Conservation (phyloP, 2,113 vertebrate genomes). For the Himantopus leucocephalus region DNA sequence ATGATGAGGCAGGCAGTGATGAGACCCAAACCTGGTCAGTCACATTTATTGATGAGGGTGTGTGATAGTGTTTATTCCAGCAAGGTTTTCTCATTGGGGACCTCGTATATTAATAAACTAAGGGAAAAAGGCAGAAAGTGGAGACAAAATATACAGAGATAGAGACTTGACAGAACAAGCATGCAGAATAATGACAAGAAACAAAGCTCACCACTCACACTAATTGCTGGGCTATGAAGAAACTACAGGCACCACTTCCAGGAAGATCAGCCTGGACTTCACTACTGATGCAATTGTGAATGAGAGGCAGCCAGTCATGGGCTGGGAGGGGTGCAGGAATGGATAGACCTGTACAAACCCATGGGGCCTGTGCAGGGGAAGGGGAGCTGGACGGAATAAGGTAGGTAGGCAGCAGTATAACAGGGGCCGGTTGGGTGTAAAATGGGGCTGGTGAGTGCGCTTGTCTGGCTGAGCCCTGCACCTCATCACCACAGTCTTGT, state of each 20-base stretch:
- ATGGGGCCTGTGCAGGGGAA: neutral
- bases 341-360: neutral
- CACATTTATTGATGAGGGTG: fast-evolving
- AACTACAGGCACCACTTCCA: neutral
- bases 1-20: neutral
- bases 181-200: neutral
- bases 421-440: too few species aligned
- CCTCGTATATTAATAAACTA: neutral
- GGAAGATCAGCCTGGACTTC: neutral
- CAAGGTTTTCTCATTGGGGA: fast-evolving
- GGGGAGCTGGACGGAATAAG: neutral
- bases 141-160: neutral
- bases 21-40: neutral
- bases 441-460: neutral
- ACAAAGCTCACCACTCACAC: neutral
- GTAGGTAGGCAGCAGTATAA: neutral
- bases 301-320: fast-evolving
- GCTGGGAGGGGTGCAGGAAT: too few species aligned
- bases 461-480: neutral
- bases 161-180: neutral
- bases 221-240: neutral
- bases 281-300: fast-evolving
- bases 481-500: neutral
- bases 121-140: neutral
- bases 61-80: neutral